phyloP scores from a whole-genome alignment of 2,113 vertebrate species.

The Nematolebias whitei region DNA sequence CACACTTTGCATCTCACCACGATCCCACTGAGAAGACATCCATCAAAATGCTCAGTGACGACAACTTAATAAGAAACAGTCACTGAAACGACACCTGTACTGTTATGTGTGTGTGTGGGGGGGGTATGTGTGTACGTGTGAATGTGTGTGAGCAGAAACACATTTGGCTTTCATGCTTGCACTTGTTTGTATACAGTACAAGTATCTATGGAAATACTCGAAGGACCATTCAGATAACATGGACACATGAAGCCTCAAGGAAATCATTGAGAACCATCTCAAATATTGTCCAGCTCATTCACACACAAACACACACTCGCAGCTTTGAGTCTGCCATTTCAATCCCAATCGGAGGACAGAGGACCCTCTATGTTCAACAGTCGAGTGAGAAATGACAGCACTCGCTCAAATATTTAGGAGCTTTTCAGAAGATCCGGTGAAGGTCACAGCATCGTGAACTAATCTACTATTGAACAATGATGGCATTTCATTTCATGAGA shows the following conservation, averaged over 20 bases:
- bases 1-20: slow-evolving; percentile 24
- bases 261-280: slow-evolving; percentile 16
- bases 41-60: slow-evolving; percentile 21
- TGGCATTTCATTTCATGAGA: slow-evolving; percentile 66
- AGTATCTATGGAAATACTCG: background rate
- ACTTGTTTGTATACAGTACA: background rate
- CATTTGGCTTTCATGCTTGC: background rate
- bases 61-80: slow-evolving; percentile 39
- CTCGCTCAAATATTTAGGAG: slow-evolving; percentile 68
- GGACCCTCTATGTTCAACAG: slow-evolving; percentile 60
- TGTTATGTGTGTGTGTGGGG: background rate
- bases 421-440: slow-evolving; percentile 73
- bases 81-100: slow-evolving; percentile 20
- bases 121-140: background rate
- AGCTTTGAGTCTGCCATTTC: slow-evolving; percentile 16
- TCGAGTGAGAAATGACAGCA: slow-evolving; percentile 73
- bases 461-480: slow-evolving; percentile 69
- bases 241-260: background rate
- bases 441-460: slow-evolving; percentile 68
- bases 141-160: background rate
- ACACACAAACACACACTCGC: slow-evolving; percentile 4
- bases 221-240: background rate
- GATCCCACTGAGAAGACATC: slow-evolving; percentile 27
- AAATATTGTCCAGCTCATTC: slow-evolving; percentile 18
- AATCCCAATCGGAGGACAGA: slow-evolving; percentile 54